Evolutionary conservation across 2,888 invertebrate species (phyloP), one percentile per base, ranked within the genome.

Genomic region (Nemoura dubitans): DNA sequence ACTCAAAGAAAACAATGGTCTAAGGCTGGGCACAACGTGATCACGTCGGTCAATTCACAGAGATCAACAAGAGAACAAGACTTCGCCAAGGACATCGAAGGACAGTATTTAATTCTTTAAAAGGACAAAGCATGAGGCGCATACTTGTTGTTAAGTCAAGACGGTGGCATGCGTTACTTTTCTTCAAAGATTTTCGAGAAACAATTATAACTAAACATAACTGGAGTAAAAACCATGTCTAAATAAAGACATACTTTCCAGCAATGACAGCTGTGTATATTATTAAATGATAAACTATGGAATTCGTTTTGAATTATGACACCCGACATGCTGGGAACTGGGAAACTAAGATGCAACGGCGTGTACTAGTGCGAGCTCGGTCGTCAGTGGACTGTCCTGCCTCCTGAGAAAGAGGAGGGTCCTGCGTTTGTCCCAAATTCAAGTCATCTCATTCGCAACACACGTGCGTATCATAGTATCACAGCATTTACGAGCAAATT

Each of bases 1-100:
- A 59, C 59, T 59, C 59, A 59, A 59, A 59, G 59, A 59, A 59
- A 59, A 59, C 59, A 59, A 59, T 59, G 59, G 6, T 59, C 59
- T 10, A 14, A 59, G 59, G 59, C 59, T 21, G 21, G 59, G 59
- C 59, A 59, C 59, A 59, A 21, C 14, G 59, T 59, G 59, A 21
- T 59, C 59, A 59, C 21, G 59, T 59, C 59, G 59, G 59, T 7
- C 59, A 59, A 16, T 36, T 36, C 59, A 59, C 59, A 21, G 16
- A 21, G 59, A 59, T 59, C 59, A 59, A 59, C 59, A 59, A 1
- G 36, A 36, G 5, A n/a, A n/a, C n/a, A n/a, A n/a, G n/a, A n/a
- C 36, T 6, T 10, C 36, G 21, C 21, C 59, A 59, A 59, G 59
- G 59, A 59, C 59, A 59, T 21, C 16, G 21, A 21, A 59, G 59